Evolutionary conservation across 1,140 invertebrate genomes (phyloP), one percentile per base, ranked within the genome.

Genomic region (Batillaria attramentaria): DNA sequence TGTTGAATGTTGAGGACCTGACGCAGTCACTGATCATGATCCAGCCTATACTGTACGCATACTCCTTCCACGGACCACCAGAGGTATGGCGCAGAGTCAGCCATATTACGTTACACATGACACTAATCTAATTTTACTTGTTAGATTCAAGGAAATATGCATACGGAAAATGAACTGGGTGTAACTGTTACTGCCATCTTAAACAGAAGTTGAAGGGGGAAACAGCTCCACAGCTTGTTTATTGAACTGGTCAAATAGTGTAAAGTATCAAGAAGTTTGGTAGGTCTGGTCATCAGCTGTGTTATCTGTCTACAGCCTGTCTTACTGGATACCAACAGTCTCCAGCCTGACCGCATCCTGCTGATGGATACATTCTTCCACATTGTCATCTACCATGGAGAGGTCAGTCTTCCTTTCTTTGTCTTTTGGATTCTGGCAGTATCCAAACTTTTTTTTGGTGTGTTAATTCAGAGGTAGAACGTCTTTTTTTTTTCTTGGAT

Each of bases 311-410:
- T 90, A 37, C 85, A 99, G 92, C 97, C 98, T 37, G 98, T 99
- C 24, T 92, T 99, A 43, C 92, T 99, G 37, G 99, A 99, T 89
- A 98, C 98, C 0, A 97, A 96, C 24, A 99, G 97, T 80, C 99
- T 99, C 88, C 96, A 98, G 89, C 94, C 97, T 0, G 98, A 99
- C 89, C 93, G 97, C 81, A 99, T 99, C 88, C 93, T 99, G 5
- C 93, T 99, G 24, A 99, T 99, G 97, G 99, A 99, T 90, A 99
- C 98, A 6, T 99, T 99, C 92, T 99, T 99, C 94, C 98, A 99
- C 90, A 98, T 99, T 87, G 94, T 99, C 33, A 99, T 99, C 86
- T 99, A 99, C 92, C 97, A 99, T 89, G 99, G 99, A 92, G 98
- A 99, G 93, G 96, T 97, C 91, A 90, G 87, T 70, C 18, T n/a